Conservation (phyloP, 2,797 vertebrate species). For the Meriones psammophilus region DNA sequence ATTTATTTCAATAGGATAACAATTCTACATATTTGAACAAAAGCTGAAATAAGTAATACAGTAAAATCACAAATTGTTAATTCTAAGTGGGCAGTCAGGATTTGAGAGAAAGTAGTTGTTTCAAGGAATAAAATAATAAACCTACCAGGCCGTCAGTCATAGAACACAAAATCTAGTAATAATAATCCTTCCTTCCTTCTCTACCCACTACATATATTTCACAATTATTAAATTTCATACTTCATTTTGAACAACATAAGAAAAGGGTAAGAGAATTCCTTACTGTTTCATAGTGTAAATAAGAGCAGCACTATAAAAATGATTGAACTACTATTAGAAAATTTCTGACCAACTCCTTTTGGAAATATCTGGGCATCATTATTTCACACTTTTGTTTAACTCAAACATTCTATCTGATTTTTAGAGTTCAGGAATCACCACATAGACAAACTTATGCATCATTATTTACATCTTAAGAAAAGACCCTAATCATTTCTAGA, state of each 20-base stretch:
- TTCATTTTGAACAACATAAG: not conserved
- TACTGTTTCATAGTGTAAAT: constrained; percentile 6
- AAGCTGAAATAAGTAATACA: constrained; percentile 32
- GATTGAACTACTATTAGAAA: not conserved
- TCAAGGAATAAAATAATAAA: not conserved
- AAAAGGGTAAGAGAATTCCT: not conserved
- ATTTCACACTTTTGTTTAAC: not conserved
- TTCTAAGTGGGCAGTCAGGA: not conserved
- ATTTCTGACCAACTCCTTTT: rapidly evolving
- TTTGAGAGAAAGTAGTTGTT: constrained; percentile 59
- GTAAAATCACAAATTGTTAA: constrained; percentile 16
- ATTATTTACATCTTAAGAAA: constrained; percentile 51
- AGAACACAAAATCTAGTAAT: not conserved
- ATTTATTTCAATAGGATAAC: constrained; percentile 42
- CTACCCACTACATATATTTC: not conserved
- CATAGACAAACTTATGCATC: not conserved
- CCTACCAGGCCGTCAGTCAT: not conserved
- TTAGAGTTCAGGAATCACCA: rapidly evolving
- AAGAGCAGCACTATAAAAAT: not conserved
- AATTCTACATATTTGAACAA: constrained; percentile 44
- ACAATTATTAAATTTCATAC: not conserved
- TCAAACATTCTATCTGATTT: not conserved
- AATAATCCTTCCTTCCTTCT: not conserved
- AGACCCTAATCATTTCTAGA: not conserved
- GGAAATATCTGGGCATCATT: not conserved